phyloP scores from a whole-genome alignment of 1,140 invertebrate genomes.

The Ceratina japonica region DNA sequence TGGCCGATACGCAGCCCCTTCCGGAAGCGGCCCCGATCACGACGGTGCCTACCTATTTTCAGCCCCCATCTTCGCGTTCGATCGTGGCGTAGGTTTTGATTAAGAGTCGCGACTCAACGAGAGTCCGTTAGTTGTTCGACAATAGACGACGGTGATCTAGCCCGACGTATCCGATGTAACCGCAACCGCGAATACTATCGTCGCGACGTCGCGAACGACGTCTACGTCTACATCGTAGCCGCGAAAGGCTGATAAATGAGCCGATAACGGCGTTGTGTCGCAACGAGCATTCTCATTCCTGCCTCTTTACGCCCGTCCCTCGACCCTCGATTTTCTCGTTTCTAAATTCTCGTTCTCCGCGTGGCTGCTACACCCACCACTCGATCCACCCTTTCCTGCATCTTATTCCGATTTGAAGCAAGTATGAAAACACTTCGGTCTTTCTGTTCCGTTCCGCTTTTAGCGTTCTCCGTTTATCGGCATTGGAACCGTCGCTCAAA shows the following conservation, averaged over 20 bases:
- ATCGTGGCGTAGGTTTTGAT: slow-evolving; percentile 76
- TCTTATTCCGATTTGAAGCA: not conserved
- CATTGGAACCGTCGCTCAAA: not conserved
- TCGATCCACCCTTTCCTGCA: slow-evolving; percentile 6
- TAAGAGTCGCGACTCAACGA: slow-evolving; percentile 74
- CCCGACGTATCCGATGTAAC: slow-evolving; percentile 58
- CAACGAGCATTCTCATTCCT: slow-evolving; percentile 65
- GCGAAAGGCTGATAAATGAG: slow-evolving; percentile 78
- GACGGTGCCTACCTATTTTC: slow-evolving; percentile 1
- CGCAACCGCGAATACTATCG: slow-evolving; percentile 30
- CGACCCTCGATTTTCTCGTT: slow-evolving; percentile 45
- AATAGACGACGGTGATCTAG: slow-evolving; percentile 63
- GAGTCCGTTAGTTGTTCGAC: slow-evolving; percentile 65
- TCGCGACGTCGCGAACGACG: slow-evolving; percentile 20
- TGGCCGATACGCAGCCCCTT: not conserved
- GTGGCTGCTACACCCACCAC: not conserved
- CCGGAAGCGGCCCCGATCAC: not conserved
- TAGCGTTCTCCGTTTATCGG: not conserved
- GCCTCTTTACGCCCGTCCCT: slow-evolving; percentile 68
- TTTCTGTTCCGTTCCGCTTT: not conserved
- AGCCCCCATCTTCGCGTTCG: slow-evolving; percentile 35
- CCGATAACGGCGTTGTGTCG: slow-evolving; percentile 77
- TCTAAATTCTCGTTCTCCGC: slow-evolving; percentile 45
- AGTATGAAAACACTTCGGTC: not conserved
- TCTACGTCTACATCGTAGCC: slow-evolving; percentile 50